These are phyloP conservation scores for Argyrosomus regius DNA, from an alignment of 2,797 vertebrate species.

Conservation along the genomic window DNA sequence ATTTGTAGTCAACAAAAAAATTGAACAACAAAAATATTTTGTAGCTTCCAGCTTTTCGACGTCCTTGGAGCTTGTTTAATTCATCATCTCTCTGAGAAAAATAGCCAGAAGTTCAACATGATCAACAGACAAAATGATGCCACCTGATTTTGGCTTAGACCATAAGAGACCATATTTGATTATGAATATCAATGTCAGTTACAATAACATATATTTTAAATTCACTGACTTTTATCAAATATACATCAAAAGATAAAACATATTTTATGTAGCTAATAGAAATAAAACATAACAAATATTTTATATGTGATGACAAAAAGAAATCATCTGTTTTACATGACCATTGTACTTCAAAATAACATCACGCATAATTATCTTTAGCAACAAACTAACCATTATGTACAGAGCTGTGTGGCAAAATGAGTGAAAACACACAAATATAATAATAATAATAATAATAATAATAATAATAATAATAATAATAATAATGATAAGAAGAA, in stretches of 20 bases:
- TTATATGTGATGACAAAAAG: neutral
- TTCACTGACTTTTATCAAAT: neutral
- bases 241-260: neutral
- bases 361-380: neutral
- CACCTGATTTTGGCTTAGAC: no score
- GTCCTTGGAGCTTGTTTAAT: neutral
- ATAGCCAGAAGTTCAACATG: neutral
- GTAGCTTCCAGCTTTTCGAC: neutral
- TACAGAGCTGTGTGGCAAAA: neutral
- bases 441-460: neutral
- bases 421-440: neutral
- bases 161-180: neutral
- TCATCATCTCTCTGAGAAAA: neutral
- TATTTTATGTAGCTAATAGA: neutral
- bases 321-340: no score
- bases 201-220: neutral
- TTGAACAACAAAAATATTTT: no score
- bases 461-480: no score
- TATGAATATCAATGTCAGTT: neutral
- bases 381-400: neutral
- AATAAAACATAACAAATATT: neutral
- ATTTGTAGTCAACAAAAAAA: accelerated
- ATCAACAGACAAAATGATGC: neutral
- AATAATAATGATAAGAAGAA: no score
- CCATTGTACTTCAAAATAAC: no score